These are phyloP conservation scores for Pangasianodon hypophthalmus DNA, from an alignment of 2,113 vertebrate species.

Conservation along the genomic window DNA sequence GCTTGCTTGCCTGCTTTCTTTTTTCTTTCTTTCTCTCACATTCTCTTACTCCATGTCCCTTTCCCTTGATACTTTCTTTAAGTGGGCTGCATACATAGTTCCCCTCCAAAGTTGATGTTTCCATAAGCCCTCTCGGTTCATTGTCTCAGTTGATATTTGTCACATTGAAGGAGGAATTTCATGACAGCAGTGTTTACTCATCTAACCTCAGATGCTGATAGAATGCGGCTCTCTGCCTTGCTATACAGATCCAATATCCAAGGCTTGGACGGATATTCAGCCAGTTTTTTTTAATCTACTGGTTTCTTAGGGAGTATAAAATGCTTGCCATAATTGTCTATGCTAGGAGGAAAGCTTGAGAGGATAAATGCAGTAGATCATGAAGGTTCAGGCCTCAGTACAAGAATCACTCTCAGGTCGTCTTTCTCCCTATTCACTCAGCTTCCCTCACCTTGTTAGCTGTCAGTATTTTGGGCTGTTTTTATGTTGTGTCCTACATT, in stretches of 20 bases:
- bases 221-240: not conserved
- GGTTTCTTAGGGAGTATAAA: not conserved
- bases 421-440: not conserved
- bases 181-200: not conserved
- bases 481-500: not conserved
- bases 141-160: not conserved
- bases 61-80: not conserved
- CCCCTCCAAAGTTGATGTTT: not conserved
- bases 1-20: not conserved
- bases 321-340: constrained; percentile 6
- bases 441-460: not conserved
- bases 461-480: not conserved
- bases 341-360: not conserved
- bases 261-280: constrained; percentile 29
- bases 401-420: not conserved
- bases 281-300: not conserved
- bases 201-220: not conserved
- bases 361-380: not conserved
- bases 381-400: not conserved
- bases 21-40: not conserved
- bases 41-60: not conserved
- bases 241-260: constrained; percentile 24
- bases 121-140: not conserved
- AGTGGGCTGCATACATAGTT: not conserved
- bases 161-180: not conserved